Percentiles rank a stretch among this genome's conserved stretches.
Conservation (phyloP, 2,113 vertebrate species). For the Paramormyrops kingsleyae region DNA sequence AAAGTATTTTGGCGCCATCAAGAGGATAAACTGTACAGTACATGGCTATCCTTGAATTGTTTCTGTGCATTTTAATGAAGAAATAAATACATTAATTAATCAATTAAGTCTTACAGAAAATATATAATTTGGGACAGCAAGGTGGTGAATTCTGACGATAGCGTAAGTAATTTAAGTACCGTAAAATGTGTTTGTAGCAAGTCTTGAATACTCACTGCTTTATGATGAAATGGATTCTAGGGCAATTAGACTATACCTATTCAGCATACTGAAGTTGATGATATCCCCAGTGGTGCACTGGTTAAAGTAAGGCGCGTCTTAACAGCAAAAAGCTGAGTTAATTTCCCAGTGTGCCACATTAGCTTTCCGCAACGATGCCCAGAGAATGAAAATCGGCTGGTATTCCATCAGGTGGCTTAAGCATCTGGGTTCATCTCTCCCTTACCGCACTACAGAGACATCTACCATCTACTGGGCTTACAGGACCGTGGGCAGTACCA, state of each 20-base stretch:
- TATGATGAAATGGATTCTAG: not conserved
- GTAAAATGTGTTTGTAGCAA: not conserved
- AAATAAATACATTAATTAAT: not conserved
- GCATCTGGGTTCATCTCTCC: not conserved
- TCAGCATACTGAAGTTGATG: not conserved
- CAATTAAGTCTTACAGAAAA: not conserved
- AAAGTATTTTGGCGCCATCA: slow-evolving; percentile 32
- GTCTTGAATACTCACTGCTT: not conserved
- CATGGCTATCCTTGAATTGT: not conserved
- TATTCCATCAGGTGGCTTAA: not conserved
- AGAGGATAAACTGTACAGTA: slow-evolving; percentile 24
- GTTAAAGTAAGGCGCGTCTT: not conserved
- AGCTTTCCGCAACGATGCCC: not conserved
- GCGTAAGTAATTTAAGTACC: not conserved
- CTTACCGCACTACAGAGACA: not conserved
- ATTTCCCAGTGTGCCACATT: not conserved
- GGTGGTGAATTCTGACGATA: not conserved
- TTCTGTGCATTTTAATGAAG: not conserved
- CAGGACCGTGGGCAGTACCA: not conserved
- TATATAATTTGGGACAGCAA: not conserved
- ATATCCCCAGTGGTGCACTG: not conserved
- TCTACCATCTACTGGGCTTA: not conserved
- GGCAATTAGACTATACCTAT: not conserved
- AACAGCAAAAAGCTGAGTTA: not conserved
- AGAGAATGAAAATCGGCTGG: not conserved